phyloP scores from a whole-genome alignment of 2,888 invertebrate species.

The Camptogramma bilineatum region DNA sequence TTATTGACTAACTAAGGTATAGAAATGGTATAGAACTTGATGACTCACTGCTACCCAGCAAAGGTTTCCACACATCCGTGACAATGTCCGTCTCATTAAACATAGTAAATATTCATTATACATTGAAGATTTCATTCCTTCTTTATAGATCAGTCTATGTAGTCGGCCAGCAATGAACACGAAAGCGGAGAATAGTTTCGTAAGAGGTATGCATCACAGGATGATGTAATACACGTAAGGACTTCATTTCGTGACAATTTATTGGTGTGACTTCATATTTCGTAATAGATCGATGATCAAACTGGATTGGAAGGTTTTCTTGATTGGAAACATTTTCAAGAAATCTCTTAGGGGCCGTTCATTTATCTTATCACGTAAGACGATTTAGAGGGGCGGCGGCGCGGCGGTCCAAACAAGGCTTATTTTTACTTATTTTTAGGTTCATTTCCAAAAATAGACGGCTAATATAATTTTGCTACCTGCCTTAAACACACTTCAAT shows the following conservation, averaged over 20 bases:
- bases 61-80: neutral
- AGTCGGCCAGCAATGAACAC: slow-evolving; percentile 10
- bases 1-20: neutral
- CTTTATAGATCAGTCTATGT: neutral
- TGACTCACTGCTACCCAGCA: neutral
- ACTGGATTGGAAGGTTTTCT: neutral
- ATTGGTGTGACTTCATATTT: slow-evolving; percentile 29
- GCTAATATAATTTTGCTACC: too few relatives aligned
- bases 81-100: neutral
- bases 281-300: slow-evolving; percentile 18
- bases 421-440: too few relatives aligned
- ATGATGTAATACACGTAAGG: slow-evolving; percentile 21
- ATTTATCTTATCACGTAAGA: too few relatives aligned
- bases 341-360: too few relatives aligned
- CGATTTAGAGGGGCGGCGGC: too few relatives aligned
- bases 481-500: too few relatives aligned
- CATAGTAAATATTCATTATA: neutral
- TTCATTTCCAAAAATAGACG: too few relatives aligned
- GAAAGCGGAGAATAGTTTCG: slow-evolving; percentile 14
- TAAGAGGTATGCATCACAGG: slow-evolving; percentile 6
- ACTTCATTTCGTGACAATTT: slow-evolving; percentile 14
- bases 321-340: too few relatives aligned
- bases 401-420: too few relatives aligned
- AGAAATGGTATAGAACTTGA: neutral
- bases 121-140: neutral